A percentile compares a stretch with the other conserved stretches of the same genome.
phyloP scores from a whole-genome alignment of 2,113 vertebrate species.

The Atherinomorus stipes region DNA sequence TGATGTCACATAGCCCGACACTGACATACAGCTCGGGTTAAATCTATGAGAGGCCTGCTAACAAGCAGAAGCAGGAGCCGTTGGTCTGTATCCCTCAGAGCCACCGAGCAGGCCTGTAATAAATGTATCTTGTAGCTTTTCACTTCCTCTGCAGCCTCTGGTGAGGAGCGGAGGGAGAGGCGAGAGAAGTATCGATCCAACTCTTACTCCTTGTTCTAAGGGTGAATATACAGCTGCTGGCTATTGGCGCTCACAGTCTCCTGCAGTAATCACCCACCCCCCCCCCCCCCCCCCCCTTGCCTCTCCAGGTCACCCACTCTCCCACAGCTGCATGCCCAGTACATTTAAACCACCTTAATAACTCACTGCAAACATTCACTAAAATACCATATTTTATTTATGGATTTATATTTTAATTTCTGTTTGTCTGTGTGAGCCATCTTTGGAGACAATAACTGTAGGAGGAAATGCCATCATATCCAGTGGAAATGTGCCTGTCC shows the following conservation, averaged over 20 bases:
- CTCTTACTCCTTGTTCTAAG: constrained; percentile 65
- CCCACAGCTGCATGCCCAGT: constrained; percentile 15
- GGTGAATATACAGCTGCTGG: constrained; percentile 64
- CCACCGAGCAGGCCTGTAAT: constrained; percentile 58
- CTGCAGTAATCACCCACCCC: constrained; percentile 66
- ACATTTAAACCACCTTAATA: constrained; percentile 16
- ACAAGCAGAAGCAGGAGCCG: constrained; percentile 51
- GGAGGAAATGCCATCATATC: background rate
- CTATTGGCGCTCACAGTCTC: constrained; percentile 64
- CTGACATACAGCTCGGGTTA: constrained; percentile 50
- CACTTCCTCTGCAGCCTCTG: constrained; percentile 47
- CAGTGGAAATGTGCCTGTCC: constrained; percentile 16
- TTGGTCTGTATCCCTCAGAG: constrained; percentile 51
- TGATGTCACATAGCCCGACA: constrained; percentile 27
- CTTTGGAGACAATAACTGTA: background rate
- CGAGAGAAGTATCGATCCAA: constrained; percentile 57
- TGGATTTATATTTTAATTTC: background rate
- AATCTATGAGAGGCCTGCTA: constrained; percentile 42
- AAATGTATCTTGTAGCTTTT: constrained; percentile 58
- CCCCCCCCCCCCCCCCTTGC: constrained; percentile 5
- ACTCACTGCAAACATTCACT: background rate
- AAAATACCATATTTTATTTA: background rate
- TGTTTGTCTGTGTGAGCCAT: background rate
- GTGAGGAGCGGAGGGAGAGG: constrained; percentile 53
- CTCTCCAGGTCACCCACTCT: constrained; percentile 28